These are phyloP conservation scores for Ptychobarbus kaznakovi DNA, from an alignment of 2,797 vertebrate genomes.

Conservation along the genomic window DNA sequence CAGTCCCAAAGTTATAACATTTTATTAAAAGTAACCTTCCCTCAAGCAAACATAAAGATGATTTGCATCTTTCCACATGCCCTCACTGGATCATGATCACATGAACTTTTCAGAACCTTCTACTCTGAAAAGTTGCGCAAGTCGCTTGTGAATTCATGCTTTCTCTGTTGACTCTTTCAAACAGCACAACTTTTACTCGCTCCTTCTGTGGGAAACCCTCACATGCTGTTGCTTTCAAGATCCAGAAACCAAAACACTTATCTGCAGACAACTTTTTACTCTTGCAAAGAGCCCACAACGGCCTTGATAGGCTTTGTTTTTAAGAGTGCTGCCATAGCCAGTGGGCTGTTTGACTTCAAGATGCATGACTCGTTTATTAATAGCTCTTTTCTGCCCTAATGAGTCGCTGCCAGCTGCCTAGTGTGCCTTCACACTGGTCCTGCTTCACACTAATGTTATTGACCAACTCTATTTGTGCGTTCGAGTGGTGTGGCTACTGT, in stretches of 20 bases:
- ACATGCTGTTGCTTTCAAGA: background rate
- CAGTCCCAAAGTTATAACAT: background rate
- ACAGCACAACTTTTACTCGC: background rate
- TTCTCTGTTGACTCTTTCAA: background rate
- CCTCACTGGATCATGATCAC: background rate
- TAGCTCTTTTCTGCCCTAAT: slow-evolving; percentile 33
- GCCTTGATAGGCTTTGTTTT: background rate
- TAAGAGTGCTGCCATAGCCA: background rate
- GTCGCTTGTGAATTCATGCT: background rate
- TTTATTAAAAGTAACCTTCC: background rate
- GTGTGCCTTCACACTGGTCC: slow-evolving; percentile 30
- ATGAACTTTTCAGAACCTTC: background rate
- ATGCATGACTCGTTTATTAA: slow-evolving; percentile 40
- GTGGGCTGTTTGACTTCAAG: slow-evolving; percentile 17
- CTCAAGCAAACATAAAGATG: background rate
- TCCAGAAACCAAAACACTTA: background rate
- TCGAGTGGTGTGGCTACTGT: slow-evolving; percentile 61
- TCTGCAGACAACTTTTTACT: background rate
- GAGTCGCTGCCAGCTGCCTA: slow-evolving; percentile 18
- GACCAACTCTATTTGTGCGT: slow-evolving; percentile 53
- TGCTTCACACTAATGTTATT: slow-evolving; percentile 48
- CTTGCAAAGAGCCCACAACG: background rate
- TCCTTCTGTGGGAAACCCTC: background rate
- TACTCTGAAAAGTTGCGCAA: background rate
- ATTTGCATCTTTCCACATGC: background rate